phyloP scores from a whole-genome alignment of 2,888 invertebrate species.

The Temnothorax unifasciatus region DNA sequence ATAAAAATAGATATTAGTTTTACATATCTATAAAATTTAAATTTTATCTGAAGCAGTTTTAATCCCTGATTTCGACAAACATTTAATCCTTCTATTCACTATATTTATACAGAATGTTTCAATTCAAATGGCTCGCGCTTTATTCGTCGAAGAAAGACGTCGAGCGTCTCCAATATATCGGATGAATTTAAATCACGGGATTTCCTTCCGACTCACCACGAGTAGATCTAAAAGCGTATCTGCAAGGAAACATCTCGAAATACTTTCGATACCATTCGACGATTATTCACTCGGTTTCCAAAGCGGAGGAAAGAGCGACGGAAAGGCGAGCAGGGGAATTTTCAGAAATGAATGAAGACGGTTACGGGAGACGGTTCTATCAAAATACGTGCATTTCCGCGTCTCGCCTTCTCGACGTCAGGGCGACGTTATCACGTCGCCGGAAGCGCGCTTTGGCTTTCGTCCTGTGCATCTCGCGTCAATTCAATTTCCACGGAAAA shows the following conservation, averaged over 20 bases:
- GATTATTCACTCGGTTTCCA: slow-evolving; percentile 30
- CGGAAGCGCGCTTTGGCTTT: not conserved
- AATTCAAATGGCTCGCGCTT: slow-evolving; percentile 31
- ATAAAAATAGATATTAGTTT: slow-evolving; percentile 8
- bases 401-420: slow-evolving; percentile 7
- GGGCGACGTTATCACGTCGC: slow-evolving; percentile 3
- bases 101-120: slow-evolving; percentile 18
- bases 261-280: slow-evolving; percentile 42
- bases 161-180: slow-evolving; percentile 23
- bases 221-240: slow-evolving; percentile 45
- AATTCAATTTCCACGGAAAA: slow-evolving; percentile 50
- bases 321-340: not conserved
- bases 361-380: slow-evolving; percentile 13
- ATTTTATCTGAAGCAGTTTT: not conserved
- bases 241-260: slow-evolving; percentile 46
- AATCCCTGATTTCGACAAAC: not conserved
- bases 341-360: slow-evolving; percentile 47
- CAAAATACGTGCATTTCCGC: slow-evolving; percentile 46
- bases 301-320: slow-evolving; percentile 9
- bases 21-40: not conserved
- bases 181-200: slow-evolving; percentile 40
- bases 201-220: slow-evolving; percentile 27
- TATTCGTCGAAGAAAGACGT: slow-evolving; percentile 11
- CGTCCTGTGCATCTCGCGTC: slow-evolving; percentile 16
- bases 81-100: slow-evolving; percentile 12